These are phyloP conservation scores for Oscheius onirici DNA, from an alignment of 2,888 invertebrate species.

Conservation along the genomic window DNA sequence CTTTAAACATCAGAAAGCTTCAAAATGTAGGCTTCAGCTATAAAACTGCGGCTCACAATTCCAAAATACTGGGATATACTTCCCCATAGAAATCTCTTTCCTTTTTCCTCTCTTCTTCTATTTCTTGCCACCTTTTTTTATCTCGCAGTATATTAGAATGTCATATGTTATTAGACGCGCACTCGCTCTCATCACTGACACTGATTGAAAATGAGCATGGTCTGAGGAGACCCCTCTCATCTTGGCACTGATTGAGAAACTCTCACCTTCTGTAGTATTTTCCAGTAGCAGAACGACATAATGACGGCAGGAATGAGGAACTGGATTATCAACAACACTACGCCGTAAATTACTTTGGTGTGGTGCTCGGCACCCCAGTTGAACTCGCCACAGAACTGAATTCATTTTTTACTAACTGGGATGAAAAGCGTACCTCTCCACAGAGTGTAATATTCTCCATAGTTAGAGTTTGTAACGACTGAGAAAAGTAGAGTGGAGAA, in stretches of 20 bases:
- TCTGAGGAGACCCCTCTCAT: neutral
- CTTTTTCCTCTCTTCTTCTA: neutral
- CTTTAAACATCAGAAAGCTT: no score
- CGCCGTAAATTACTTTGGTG: conserved; percentile 52
- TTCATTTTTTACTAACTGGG: no score
- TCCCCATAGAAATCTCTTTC: neutral
- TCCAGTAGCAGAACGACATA: conserved; percentile 70
- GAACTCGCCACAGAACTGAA: conserved; percentile 70
- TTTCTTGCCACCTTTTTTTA: conserved; percentile 4
- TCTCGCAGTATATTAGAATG: conserved; percentile 8
- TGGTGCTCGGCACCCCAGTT: conserved; percentile 55
- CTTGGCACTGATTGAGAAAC: neutral
- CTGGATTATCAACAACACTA: conserved; percentile 61
- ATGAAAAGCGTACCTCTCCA: conserved; percentile 63
- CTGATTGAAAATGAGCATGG: conserved; percentile 34
- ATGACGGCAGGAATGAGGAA: conserved; percentile 66
- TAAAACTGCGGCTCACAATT: no score
- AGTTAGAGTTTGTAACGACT: conserved; percentile 56
- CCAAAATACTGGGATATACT: neutral
- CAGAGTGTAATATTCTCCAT: conserved; percentile 62
- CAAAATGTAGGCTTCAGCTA: no score
- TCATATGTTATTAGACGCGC: conserved; percentile 22
- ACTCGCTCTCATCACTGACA: conserved; percentile 22
- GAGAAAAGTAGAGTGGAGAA: conserved; percentile 64
- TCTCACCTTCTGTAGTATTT: conserved; percentile 69